A percentile compares a stretch with the other conserved stretches of the same genome.
phyloP scores from a whole-genome alignment of 2,888 invertebrate species.

The Nomada fucata region DNA sequence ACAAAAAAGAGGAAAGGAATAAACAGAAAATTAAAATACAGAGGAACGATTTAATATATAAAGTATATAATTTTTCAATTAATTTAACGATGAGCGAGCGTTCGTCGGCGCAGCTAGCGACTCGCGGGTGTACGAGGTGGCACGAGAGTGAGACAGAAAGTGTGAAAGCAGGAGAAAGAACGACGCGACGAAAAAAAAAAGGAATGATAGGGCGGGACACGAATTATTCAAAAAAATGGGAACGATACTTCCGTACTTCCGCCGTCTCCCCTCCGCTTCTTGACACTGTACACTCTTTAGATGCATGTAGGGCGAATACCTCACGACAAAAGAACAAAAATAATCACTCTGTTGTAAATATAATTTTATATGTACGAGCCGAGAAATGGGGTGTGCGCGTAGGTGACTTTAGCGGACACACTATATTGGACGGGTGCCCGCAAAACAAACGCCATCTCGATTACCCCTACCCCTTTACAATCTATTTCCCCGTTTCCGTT shows the following conservation, averaged over 20 bases:
- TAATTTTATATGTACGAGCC: conserved; percentile 75
- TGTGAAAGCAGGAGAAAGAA: conserved; percentile 16
- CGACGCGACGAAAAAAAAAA: neutral
- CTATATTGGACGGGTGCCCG: conserved; percentile 35
- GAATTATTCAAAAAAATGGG: conserved; percentile 15
- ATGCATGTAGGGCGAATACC: conserved; percentile 75
- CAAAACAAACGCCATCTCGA: conserved; percentile 30
- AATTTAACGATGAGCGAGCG: conserved; percentile 59
- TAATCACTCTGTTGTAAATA: conserved; percentile 78
- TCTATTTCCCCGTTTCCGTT: neutral
- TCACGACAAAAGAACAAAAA: conserved; percentile 63
- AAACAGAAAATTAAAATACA: conserved; percentile 13
- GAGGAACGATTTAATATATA: conserved; percentile 68
- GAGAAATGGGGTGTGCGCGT: conserved; percentile 53
- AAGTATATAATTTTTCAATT: conserved; percentile 75
- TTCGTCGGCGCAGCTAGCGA: conserved; percentile 39
- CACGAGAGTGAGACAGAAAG: conserved; percentile 13
- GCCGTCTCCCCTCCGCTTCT: conserved; percentile 58
- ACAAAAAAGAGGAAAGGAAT: neutral
- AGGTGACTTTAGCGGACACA: conserved; percentile 49
- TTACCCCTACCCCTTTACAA: neutral
- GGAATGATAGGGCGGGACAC: conserved; percentile 13
- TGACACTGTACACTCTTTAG: conserved; percentile 72
- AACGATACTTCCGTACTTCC: conserved; percentile 5
- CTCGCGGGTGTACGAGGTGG: conserved; percentile 10